These are phyloP conservation scores for Sarcophaga caerulescens DNA, from an alignment of 2,888 invertebrate species.

Conservation along the genomic window DNA sequence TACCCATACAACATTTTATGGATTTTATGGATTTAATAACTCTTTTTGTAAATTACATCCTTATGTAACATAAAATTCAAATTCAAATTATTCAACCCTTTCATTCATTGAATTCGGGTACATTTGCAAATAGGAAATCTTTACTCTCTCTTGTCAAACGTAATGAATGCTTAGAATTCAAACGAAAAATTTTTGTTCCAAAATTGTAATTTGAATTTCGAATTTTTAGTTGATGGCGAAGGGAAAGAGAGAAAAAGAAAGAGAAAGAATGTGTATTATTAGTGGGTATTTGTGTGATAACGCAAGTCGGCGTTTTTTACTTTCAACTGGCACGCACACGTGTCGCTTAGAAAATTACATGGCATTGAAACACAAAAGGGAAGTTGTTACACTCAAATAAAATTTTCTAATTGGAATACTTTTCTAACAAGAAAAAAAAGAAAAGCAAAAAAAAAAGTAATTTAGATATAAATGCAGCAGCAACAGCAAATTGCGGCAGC, in stretches of 20 bases:
- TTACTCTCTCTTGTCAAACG: too few species aligned
- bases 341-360: constrained; percentile 35
- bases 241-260: background rate
- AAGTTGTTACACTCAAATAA: constrained; percentile 37
- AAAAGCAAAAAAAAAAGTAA: constrained; percentile 1
- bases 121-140: too few species aligned
- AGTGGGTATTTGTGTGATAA: constrained; percentile 36
- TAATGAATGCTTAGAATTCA: too few species aligned
- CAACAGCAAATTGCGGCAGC: too few species aligned
- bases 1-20: too few species aligned
- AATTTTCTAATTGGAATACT: constrained; percentile 45
- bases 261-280: background rate
- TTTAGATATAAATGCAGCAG: constrained; percentile 12
- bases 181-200: too few species aligned
- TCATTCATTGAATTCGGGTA: too few species aligned
- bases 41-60: too few species aligned
- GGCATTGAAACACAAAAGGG: constrained; percentile 5
- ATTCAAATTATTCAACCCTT: background rate
- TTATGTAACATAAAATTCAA: too few species aligned
- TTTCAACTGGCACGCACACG: constrained; percentile 46
- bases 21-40: too few species aligned
- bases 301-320: constrained; percentile 14
- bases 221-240: too few species aligned
- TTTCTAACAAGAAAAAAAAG: background rate
- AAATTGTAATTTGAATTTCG: too few species aligned